phyloP scores from a whole-genome alignment of 2,888 invertebrate genomes.

The Melanargia galathea region DNA sequence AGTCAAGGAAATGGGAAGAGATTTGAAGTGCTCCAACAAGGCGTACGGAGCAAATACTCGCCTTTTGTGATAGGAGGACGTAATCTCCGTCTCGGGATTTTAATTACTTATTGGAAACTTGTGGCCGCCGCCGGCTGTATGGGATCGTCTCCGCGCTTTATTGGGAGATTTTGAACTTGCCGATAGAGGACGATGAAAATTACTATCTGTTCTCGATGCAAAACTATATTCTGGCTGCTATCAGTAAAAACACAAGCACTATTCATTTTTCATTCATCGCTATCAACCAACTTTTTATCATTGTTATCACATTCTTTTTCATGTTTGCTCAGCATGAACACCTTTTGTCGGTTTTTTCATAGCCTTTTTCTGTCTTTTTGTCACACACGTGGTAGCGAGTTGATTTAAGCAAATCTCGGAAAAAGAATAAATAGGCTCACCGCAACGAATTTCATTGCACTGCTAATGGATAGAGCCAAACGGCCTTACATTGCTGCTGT shows the following conservation, averaged over 20 bases:
- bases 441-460: too few species aligned
- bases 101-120: constrained; percentile 82
- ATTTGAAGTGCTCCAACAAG: constrained; percentile 60
- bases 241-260: background rate
- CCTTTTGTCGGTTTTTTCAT: too few species aligned
- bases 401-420: too few species aligned
- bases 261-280: too few species aligned
- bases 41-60: constrained; percentile 67
- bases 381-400: too few species aligned
- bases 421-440: too few species aligned
- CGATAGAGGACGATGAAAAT: constrained; percentile 50
- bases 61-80: constrained; percentile 65
- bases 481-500: too few species aligned
- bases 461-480: too few species aligned
- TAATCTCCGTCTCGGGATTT: constrained; percentile 77
- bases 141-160: constrained; percentile 70
- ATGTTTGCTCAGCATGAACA: too few species aligned
- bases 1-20: constrained; percentile 66
- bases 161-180: constrained; percentile 67
- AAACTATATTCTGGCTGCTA: background rate
- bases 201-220: constrained; percentile 42
- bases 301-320: background rate
- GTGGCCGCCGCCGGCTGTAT: constrained; percentile 79
- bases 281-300: background rate
- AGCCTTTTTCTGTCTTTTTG: too few species aligned